Base-by-base conservation (phyloP, 2,113 vertebrate species). In the Myanophis thanlyinensis region DNA sequence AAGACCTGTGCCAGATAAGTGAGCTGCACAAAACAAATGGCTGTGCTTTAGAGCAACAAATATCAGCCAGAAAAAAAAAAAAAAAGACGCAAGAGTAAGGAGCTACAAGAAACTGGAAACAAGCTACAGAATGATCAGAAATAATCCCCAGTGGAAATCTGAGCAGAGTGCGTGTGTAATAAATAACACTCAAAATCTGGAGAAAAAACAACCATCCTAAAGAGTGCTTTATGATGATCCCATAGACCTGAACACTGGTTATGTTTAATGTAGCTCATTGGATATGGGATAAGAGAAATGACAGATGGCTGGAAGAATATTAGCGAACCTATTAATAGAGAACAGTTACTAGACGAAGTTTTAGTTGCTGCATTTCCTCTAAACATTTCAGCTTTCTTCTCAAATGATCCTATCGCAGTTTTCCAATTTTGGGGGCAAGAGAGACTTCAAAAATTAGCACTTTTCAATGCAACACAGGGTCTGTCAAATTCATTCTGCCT, bases 391-490 rank as follows among this genome's bases (percentile, higher is more conserved):
- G 59, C 25, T 80, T 92, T 88, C 30, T 51, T 88, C 73, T 73
- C 49, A 52, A 80, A 48, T 8, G 30, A 15, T 40, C 47, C 47
- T 91, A 47, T 48, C 35, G 30, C 3, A 46, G 23, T 35, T 52
- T 89, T 89, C 85, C 22, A n/a, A 1, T 0, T n/a, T 15, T 90
- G 23, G 93, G 1, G 92, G n/a, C n/a, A 93, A 13, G 22, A 48
- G 20, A 1, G 40, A 15, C 3, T 92, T 53, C 7, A 4, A 90
- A 89, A 89, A 90, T 88, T 47, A 0, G 67, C 3, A 40, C 13
- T 52, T 92, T 11, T 25, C 87, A 35, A 62, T 87, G 86, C n/a
- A 73, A 94, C 92, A 95, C 62, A 35, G 8, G 52, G 93, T 46
- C 93, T 88, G 94, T 35, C 91, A 40, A 91, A 91, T 88, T 13